phyloP scores from a whole-genome alignment of 1,140 invertebrate species.

The Watersipora subatra region DNA sequence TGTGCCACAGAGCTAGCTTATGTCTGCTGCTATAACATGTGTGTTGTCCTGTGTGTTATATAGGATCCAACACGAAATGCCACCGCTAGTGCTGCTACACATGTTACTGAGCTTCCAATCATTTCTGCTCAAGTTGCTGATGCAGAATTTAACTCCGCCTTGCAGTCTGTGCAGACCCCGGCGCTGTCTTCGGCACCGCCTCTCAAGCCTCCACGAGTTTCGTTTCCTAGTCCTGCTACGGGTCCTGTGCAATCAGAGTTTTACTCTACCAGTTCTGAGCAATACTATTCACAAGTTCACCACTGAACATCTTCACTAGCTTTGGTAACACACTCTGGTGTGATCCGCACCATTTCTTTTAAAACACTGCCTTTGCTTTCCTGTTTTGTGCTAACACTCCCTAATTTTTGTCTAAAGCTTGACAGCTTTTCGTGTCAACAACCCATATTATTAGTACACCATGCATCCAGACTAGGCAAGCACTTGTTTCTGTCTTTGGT shows the following conservation, averaged over 20 bases:
- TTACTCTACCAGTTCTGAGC: background rate
- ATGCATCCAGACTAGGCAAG: too few species aligned
- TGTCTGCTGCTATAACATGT: background rate
- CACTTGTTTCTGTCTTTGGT: too few species aligned
- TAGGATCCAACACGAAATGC: background rate
- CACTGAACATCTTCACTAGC: background rate
- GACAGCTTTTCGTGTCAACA: too few species aligned
- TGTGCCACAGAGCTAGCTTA: background rate
- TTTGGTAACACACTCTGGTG: too few species aligned
- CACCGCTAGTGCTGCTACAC: background rate
- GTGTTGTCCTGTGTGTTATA: background rate
- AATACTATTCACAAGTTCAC: background rate
- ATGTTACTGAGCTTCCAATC: too few species aligned
- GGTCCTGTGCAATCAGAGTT: background rate
- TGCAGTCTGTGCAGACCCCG: background rate
- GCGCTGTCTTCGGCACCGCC: background rate
- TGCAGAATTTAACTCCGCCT: background rate
- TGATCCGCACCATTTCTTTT: too few species aligned
- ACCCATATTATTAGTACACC: too few species aligned
- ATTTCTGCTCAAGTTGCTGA: background rate
- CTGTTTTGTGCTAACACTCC: too few species aligned
- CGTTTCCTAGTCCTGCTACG: background rate
- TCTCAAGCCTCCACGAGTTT: background rate
- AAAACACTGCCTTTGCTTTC: too few species aligned
- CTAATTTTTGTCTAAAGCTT: too few species aligned